Base-by-base conservation (phyloP, 2,113 vertebrate species). In the Sylvia atricapilla region DNA sequence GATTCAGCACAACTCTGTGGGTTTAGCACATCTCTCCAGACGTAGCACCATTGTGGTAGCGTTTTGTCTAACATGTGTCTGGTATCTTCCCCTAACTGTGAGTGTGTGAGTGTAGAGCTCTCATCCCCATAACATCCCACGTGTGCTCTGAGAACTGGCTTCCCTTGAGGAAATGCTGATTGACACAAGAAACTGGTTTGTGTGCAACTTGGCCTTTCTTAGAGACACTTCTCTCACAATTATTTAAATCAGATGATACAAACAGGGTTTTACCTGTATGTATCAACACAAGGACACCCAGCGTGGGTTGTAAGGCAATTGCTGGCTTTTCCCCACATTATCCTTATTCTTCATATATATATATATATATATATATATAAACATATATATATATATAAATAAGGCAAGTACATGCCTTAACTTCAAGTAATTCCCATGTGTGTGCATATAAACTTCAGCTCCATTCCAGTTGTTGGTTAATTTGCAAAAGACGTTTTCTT, bases 121-220 rank as follows among this genome's bases (percentile, higher is more conserved):
- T 95, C 97, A 93, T 95, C 80, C 93, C 95, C 95, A 86, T 97
- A 96, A 93, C 93, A 96, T 96, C 94, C 69, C 90, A 4, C 77
- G 91, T 97, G 64, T 80, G 83, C 91, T 89, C 74, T 46, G 76
- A 95, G 94, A 96, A 95, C 95, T 96, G 94, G 97, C 97, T 98
- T 98, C 97, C 84, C 97, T 98, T 98, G 98, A 95, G 97, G 97
- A 98, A 97, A 96, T 94, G 95, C 74, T 49, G 50, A 66, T 59
- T 47, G 15, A 2, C 39, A 17, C 21, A n/a, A 16, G 20, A 47
- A 67, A 37, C 43, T 17, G 9, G 3, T 39, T 64, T 50, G 43
- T 18, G 21, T 7, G 16, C 49, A 70, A 3, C 46, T 46, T 23
- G 74, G 68, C 82, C 41, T 47, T 52, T 63, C 47, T 15, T 11